A percentile compares a stretch with the other conserved stretches of the same genome.
These are phyloP conservation scores for Aromia moschata DNA, from an alignment of 2,888 invertebrate species.

Conservation along the genomic window DNA sequence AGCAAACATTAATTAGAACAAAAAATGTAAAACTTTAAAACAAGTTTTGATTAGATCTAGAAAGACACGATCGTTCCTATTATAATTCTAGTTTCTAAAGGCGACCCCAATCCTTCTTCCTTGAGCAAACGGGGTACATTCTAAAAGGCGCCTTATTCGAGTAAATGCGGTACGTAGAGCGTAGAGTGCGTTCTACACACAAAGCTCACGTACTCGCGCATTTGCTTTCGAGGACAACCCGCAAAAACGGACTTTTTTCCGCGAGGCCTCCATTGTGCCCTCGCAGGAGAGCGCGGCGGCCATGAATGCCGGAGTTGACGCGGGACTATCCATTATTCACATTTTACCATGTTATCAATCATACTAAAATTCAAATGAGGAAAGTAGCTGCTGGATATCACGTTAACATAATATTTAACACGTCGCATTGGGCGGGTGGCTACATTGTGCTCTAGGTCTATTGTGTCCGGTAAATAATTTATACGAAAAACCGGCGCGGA, in stretches of 20 bases:
- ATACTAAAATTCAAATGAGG: conserved; percentile 49
- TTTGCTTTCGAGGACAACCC: conserved; percentile 1
- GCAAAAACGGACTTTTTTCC: conserved; percentile 20
- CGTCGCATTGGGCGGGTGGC: background rate
- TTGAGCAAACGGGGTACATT: no score
- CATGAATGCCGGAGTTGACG: conserved; percentile 43
- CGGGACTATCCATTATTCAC: conserved; percentile 46
- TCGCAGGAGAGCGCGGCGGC: conserved; percentile 18
- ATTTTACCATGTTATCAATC: conserved; percentile 49
- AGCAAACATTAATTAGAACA: no score
- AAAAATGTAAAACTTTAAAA: background rate
- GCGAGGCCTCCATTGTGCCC: conserved; percentile 27
- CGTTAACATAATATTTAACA: conserved; percentile 24
- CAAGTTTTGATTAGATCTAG: background rate
- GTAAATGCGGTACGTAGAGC: no score
- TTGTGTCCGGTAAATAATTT: no score
- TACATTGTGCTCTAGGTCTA: no score
- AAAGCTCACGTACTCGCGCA: conserved; percentile 5
- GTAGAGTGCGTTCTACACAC: conserved; percentile 7
- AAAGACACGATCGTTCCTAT: no score
- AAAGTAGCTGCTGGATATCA: conserved; percentile 37
- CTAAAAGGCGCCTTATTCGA: no score
- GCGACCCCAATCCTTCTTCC: no score
- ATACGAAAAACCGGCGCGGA: no score
- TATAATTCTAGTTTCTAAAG: no score